Percentiles rank a stretch among this genome's conserved stretches.
Conservation (phyloP, 2,797 vertebrate species). For the Hybognathus amarus region DNA sequence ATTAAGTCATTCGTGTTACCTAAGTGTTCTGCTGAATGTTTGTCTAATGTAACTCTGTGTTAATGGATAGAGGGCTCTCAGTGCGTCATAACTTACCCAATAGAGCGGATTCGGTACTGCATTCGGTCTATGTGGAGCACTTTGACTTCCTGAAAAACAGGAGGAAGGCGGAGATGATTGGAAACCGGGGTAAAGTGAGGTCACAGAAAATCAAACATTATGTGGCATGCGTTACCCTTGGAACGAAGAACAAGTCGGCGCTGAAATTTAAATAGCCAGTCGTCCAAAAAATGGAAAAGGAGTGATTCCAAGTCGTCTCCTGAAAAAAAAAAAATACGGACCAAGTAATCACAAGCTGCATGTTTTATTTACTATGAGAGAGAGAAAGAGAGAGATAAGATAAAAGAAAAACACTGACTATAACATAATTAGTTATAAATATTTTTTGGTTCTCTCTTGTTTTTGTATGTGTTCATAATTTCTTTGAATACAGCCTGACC, state of each 20-base stretch:
- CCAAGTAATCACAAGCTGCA: conserved; percentile 68
- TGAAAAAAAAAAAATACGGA: conserved; percentile 61
- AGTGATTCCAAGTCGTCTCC: conserved; percentile 93
- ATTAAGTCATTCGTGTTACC: accelerated
- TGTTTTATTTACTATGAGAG: not conserved
- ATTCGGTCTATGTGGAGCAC: conserved; percentile 88
- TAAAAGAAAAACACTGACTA: not conserved
- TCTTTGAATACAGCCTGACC: no score
- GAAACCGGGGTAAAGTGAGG: accelerated
- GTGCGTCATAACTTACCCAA: conserved; percentile 84
- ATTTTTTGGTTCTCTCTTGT: not conserved
- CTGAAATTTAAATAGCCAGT: conserved; percentile 98
- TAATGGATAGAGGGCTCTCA: accelerated
- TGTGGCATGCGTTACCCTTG: conserved; percentile 85
- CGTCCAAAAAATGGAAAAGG: conserved; percentile 93
- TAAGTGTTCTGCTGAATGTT: not conserved
- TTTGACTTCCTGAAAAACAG: conserved; percentile 88
- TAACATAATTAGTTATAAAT: not conserved
- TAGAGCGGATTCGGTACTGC: conserved; percentile 88
- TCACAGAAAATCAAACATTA: not conserved
- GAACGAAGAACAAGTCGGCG: conserved; percentile 92
- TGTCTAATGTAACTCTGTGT: no score
- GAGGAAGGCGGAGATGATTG: no score
- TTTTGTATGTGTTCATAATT: no score
- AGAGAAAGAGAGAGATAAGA: not conserved